These are phyloP conservation scores for Netelia fuscicornis DNA, from an alignment of 2,888 invertebrate genomes.

Conservation along the genomic window DNA sequence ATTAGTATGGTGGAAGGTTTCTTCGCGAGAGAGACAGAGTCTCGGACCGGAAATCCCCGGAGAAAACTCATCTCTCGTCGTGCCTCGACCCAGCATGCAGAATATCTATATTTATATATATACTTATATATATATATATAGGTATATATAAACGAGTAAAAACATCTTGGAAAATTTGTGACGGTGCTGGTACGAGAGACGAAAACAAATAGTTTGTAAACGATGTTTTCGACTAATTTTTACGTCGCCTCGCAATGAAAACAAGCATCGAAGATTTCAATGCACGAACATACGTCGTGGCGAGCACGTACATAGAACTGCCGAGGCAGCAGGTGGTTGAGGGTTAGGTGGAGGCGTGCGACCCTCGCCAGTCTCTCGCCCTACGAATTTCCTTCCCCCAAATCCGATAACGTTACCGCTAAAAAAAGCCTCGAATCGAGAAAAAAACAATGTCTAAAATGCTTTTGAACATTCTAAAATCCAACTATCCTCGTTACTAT, in stretches of 20 bases:
- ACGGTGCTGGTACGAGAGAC: conserved; percentile 22
- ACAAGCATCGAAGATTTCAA: conserved; percentile 66
- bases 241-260: conserved; percentile 54
- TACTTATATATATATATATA: neutral
- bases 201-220: conserved; percentile 51
- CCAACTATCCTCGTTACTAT: too few species aligned
- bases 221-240: conserved; percentile 54
- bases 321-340: conserved; percentile 83
- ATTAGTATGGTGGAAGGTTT: conserved; percentile 40
- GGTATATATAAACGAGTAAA: neutral
- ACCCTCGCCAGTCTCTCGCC: conserved; percentile 53
- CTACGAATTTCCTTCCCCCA: conserved; percentile 19
- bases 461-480: neutral
- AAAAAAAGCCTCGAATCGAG: too few species aligned
- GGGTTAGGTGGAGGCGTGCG: conserved; percentile 79
- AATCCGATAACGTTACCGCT: conserved; percentile 35
- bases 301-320: conserved; percentile 26
- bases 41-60: conserved; percentile 60
- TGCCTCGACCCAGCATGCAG: conserved; percentile 14
- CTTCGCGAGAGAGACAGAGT: conserved; percentile 47
- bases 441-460: neutral
- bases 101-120: conserved; percentile 40
- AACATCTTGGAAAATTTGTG: conserved; percentile 26
- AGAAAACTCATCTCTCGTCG: conserved; percentile 54
- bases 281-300: conserved; percentile 47